Evolutionary conservation across 2,888 invertebrate genomes (phyloP).

Genomic region (Phortica okadai): DNA sequence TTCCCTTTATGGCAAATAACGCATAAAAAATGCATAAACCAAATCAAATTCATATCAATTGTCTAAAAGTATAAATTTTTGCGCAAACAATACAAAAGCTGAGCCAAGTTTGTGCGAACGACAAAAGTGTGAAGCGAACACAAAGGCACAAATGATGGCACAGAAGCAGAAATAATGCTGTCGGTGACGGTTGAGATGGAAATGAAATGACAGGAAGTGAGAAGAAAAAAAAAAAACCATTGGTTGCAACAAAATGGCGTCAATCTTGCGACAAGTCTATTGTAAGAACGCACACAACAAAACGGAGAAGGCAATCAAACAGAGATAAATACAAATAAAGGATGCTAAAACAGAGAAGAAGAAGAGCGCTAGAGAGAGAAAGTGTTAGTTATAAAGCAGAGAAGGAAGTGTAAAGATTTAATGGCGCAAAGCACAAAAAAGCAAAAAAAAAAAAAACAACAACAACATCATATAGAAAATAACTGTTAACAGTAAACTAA

Average conservation of each 20-base stretch:
- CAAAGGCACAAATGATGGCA: too few species aligned
- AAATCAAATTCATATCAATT: too few species aligned
- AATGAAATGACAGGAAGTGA: too few species aligned
- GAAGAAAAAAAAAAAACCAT: constrained; percentile 8
- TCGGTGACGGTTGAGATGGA: too few species aligned
- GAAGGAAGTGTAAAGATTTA: constrained; percentile 1
- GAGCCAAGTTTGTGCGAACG: too few species aligned
- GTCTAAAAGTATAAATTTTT: too few species aligned
- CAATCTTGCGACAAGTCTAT: constrained; percentile 47
- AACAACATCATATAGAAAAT: background rate
- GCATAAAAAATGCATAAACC: too few species aligned
- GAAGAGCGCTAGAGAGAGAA: background rate
- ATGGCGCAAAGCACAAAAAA: background rate
- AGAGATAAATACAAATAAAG: background rate
- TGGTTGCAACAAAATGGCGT: constrained; percentile 41
- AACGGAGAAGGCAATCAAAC: background rate
- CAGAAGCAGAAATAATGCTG: too few species aligned
- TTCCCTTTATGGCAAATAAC: too few species aligned
- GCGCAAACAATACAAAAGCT: too few species aligned
- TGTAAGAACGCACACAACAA: background rate
- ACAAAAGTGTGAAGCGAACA: too few species aligned
- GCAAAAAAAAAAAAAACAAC: background rate
- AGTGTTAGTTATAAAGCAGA: background rate
- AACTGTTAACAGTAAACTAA: background rate
- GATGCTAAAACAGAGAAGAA: background rate